A percentile compares a stretch with the other conserved stretches of the same genome.
phyloP scores from a whole-genome alignment of 2,888 invertebrate genomes.

The Dryobota labecula region DNA sequence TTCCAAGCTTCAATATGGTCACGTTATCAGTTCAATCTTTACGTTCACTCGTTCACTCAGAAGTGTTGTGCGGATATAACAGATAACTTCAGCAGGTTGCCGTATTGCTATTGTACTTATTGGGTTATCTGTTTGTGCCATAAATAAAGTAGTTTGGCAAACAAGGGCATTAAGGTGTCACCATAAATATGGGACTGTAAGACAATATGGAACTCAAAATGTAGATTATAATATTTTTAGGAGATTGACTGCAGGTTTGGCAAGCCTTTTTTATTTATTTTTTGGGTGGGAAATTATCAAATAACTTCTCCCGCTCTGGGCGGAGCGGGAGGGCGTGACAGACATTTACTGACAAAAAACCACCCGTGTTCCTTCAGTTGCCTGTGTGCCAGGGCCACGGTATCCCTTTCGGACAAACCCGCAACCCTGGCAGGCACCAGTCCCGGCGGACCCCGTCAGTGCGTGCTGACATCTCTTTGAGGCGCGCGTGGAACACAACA shows the following conservation, averaged over 20 bases:
- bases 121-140: constrained; percentile 51
- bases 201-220: constrained; percentile 16
- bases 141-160: constrained; percentile 53
- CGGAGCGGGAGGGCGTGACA: no score
- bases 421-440: no score
- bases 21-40: constrained; percentile 58
- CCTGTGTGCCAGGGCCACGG: no score
- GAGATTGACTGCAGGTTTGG: not conserved
- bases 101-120: constrained; percentile 57
- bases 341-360: no score
- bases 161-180: constrained; percentile 50
- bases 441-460: no score
- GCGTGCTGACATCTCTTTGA: no score
- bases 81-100: constrained; percentile 57
- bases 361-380: no score
- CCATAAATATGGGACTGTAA: constrained; percentile 27
- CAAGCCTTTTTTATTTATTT: no score
- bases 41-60: constrained; percentile 56
- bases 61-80: constrained; percentile 37
- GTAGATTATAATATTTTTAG: constrained; percentile 2
- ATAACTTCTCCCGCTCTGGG: no score
- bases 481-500: no score
- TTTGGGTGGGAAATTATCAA: no score
- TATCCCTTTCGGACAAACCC: no score
- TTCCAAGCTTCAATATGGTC: constrained; percentile 24